phyloP scores from a whole-genome alignment of 2,113 vertebrate genomes.

The Sus scrofa region T2T-Sscrofa CM000812.6:274685001-274685500 shows the following conservation, averaged over 20 bases:
- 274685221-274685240: background rate
- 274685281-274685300: background rate
- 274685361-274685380: background rate
- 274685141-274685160: background rate
- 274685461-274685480: too few species aligned
- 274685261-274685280: background rate
- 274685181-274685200: background rate
- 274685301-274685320: background rate
- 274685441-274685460: too few species aligned
- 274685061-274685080: background rate
- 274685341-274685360: background rate
- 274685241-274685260: background rate
- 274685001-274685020: background rate
- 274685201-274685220: background rate
- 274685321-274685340: background rate
- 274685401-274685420: background rate
- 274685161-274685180: background rate
- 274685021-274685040: background rate
- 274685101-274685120: background rate
- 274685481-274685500: too few species aligned
- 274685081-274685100: background rate
- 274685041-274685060: background rate
- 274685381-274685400: background rate
- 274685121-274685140: background rate
- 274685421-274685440: background rate